These are phyloP conservation scores for Synanthedon tipuliformis DNA, from an alignment of 2,888 invertebrate genomes.

Conservation along the genomic window DNA sequence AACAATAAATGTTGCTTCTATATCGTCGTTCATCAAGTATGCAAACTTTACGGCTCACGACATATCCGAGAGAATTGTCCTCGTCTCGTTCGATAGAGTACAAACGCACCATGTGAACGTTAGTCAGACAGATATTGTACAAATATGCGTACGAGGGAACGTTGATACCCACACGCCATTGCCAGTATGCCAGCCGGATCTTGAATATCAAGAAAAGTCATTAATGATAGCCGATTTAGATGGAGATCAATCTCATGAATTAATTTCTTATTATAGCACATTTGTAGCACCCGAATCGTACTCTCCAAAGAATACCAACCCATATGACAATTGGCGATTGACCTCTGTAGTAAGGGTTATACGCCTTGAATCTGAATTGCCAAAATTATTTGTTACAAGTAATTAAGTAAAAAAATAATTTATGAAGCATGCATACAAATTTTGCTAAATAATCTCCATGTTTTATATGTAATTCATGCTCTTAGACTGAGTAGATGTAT, in stretches of 20 bases:
- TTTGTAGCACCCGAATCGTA: constrained; percentile 61
- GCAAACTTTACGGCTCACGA: constrained; percentile 65
- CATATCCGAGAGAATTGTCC: constrained; percentile 79
- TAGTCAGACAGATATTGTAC: constrained; percentile 81
- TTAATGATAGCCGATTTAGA: constrained; percentile 81
- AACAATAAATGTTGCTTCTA: constrained; percentile 43
- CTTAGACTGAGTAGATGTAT: no score
- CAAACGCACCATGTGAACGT: constrained; percentile 81
- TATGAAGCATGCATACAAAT: no score
- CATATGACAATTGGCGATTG: constrained; percentile 70
- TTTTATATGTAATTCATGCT: no score
- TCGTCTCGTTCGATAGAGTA: constrained; percentile 81
- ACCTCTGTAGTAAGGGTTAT: constrained; percentile 77
- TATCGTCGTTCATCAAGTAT: constrained; percentile 56
- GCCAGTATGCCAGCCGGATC: constrained; percentile 78
- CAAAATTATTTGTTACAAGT: constrained; percentile 73
- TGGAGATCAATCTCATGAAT: constrained; percentile 79
- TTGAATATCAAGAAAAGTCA: constrained; percentile 79
- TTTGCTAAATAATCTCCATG: no score
- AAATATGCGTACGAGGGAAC: constrained; percentile 72
- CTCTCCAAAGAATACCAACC: constrained; percentile 39
- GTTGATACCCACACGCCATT: constrained; percentile 34
- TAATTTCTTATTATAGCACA: constrained; percentile 81
- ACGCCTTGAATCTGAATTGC: constrained; percentile 78
- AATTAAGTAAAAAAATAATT: neutral